Percentiles rank a stretch among this genome's conserved stretches.
These are phyloP conservation scores for Acrossocheilus fasciatus DNA, from an alignment of 2,797 vertebrate genomes.

Conservation along the genomic window DNA sequence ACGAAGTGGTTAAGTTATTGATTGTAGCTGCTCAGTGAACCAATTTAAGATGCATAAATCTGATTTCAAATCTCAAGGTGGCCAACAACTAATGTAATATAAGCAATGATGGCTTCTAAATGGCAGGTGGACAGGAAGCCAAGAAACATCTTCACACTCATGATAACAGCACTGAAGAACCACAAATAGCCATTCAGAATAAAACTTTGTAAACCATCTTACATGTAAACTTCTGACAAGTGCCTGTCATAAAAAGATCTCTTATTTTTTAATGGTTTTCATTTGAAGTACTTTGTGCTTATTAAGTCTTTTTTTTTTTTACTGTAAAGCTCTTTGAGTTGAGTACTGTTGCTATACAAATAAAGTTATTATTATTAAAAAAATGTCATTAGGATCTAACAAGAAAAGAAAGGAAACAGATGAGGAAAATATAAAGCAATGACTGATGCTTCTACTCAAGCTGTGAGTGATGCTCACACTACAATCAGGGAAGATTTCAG, in stretches of 20 bases:
- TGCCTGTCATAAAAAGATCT: not conserved
- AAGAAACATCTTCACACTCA: constrained; percentile 30
- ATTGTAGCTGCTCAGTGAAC: constrained; percentile 30
- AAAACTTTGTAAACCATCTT: not conserved
- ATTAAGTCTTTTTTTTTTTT: not conserved
- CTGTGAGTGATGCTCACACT: constrained; percentile 22
- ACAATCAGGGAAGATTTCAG: constrained; percentile 32
- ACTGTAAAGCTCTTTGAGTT: not conserved
- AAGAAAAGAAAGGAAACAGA: constrained; percentile 3
- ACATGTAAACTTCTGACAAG: constrained; percentile 10
- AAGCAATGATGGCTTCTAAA: constrained; percentile 33
- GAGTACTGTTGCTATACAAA: not conserved
- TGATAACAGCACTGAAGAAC: constrained; percentile 18
- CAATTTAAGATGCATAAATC: constrained; percentile 31
- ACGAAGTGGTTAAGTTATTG: constrained; percentile 19
- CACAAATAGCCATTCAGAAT: constrained; percentile 11
- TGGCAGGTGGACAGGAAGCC: constrained; percentile 41
- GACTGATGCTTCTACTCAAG: constrained; percentile 3
- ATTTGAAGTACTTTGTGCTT: not conserved
- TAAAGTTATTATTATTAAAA: not conserved
- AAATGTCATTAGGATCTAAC: not conserved
- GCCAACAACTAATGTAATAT: constrained; percentile 30
- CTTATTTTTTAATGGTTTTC: not conserved
- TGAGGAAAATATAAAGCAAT: not conserved
- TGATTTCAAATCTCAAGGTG: constrained; percentile 42